Evolutionary conservation across 2,113 vertebrate species (phyloP).

Genomic region (Plestiodon gilberti): DNA sequence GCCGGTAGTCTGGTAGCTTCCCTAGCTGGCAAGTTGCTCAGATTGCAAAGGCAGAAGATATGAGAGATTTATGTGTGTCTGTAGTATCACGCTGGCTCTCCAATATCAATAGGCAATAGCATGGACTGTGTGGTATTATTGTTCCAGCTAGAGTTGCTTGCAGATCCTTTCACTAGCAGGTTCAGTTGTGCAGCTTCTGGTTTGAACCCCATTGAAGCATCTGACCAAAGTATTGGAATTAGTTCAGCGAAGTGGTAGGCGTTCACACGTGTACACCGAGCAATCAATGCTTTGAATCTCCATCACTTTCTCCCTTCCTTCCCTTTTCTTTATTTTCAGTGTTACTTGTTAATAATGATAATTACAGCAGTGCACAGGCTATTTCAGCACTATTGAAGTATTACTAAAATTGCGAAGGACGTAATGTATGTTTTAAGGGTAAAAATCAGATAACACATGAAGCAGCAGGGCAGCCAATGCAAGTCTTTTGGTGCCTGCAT

Average conservation of each 20-base stretch:
- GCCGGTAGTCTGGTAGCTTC: neutral
- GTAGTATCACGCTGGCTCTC: neutral
- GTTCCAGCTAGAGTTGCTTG: too few relatives aligned
- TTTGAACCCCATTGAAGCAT: neutral
- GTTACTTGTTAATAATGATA: neutral
- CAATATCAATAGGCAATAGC: neutral
- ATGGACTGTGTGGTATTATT: too few relatives aligned
- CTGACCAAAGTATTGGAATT: neutral
- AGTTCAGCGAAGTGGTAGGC: neutral
- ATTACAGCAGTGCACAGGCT: neutral
- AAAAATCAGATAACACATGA: neutral
- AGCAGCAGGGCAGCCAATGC: neutral
- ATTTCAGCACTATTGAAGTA: neutral
- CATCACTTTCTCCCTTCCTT: neutral
- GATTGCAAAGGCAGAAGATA: neutral
- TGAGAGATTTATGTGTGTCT: neutral
- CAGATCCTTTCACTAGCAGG: too few relatives aligned
- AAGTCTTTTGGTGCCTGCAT: neutral
- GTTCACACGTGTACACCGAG: neutral
- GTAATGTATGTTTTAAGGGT: neutral
- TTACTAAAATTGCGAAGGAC: neutral
- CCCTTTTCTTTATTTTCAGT: neutral
- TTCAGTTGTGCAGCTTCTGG: too few relatives aligned
- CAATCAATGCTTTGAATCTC: neutral
- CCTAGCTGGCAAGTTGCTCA: neutral